A percentile compares a stretch with the other conserved stretches of the same genome.
phyloP scores from a whole-genome alignment of 2,888 invertebrate genomes.

The Eupsilia transversa region DNA sequence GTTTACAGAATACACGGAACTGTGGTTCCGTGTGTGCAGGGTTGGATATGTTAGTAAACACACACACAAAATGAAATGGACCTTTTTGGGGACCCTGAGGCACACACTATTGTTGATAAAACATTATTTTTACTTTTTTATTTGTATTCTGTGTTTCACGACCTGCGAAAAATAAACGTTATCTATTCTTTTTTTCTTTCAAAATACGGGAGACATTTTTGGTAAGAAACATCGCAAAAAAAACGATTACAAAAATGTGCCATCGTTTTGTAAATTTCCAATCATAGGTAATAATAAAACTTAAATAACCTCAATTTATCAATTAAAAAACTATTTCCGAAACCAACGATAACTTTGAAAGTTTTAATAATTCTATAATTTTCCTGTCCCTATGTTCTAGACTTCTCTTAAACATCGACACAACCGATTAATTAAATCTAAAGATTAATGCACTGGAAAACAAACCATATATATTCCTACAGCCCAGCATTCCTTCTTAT shows the following conservation, averaged over 20 bases:
- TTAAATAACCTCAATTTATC: constrained; percentile 22
- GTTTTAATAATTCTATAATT: constrained; percentile 41
- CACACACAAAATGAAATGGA: too few species aligned
- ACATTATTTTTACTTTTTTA: not conserved
- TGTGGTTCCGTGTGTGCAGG: not conserved
- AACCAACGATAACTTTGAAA: constrained; percentile 4
- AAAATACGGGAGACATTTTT: not conserved
- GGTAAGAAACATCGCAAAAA: too few species aligned
- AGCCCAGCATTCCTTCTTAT: too few species aligned
- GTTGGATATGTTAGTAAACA: not conserved
- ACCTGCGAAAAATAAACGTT: not conserved
- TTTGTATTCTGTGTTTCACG: not conserved
- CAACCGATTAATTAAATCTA: constrained; percentile 29
- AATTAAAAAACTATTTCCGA: constrained; percentile 16
- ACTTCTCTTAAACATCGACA: constrained; percentile 33
- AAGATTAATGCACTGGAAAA: not conserved
- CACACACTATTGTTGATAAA: too few species aligned
- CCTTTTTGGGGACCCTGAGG: too few species aligned
- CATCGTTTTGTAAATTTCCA: too few species aligned
- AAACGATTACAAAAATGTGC: too few species aligned
- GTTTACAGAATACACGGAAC: not conserved
- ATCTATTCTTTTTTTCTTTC: too few species aligned
- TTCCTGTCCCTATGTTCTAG: constrained; percentile 11
- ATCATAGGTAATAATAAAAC: constrained; percentile 12
- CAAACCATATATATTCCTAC: too few species aligned